These are phyloP conservation scores for Uria aalge DNA, from an alignment of 2,113 vertebrate species.

Conservation along the genomic window DNA sequence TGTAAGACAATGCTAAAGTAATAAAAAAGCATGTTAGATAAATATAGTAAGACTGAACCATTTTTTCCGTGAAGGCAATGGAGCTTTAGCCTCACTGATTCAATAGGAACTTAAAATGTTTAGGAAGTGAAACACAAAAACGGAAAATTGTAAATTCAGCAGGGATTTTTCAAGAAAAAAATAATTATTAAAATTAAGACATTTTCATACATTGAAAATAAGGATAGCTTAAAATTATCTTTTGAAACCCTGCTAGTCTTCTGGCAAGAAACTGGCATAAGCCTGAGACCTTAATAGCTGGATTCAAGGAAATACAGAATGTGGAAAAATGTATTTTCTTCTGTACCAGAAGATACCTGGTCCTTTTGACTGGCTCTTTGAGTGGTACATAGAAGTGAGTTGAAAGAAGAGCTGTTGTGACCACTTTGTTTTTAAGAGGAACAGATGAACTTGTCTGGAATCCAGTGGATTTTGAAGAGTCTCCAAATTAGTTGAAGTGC, in stretches of 20 bases:
- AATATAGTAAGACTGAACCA: neutral
- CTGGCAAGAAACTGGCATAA: fast-evolving
- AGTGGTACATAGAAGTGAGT: neutral
- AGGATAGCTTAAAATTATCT: neutral
- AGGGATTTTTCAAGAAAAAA: neutral
- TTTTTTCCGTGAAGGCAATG: neutral
- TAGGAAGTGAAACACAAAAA: neutral
- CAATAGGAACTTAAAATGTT: neutral
- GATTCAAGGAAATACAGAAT: neutral
- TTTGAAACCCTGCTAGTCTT: neutral
- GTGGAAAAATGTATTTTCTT: neutral
- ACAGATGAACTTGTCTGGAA: neutral
- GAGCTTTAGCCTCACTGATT: neutral
- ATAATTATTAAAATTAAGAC: neutral
- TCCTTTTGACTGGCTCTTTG: neutral
- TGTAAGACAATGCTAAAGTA: neutral
- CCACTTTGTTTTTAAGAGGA: neutral
- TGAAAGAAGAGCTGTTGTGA: neutral
- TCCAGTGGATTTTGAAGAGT: neutral
- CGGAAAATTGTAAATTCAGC: neutral
- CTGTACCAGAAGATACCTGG: fast-evolving
- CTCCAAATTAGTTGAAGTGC: neutral
- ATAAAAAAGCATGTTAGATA: neutral
- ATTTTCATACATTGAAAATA: neutral
- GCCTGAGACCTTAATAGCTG: neutral